Evolutionary conservation across 2,888 invertebrate species (phyloP), one percentile per base, ranked within the genome.

Genomic region (Caenorhabditis sulstoni): DNA sequence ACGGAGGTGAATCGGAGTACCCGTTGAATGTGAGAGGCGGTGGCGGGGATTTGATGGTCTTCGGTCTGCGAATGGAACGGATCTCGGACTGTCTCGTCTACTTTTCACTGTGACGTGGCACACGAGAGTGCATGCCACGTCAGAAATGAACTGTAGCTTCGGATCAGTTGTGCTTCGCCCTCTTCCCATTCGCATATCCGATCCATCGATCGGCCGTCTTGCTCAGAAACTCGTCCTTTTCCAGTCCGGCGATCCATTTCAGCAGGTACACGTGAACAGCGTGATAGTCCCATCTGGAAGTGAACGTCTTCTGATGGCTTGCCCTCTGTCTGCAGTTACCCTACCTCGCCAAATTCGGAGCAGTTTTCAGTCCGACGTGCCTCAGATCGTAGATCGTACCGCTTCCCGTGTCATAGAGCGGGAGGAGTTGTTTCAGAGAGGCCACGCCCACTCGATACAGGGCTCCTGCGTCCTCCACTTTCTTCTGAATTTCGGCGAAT

Each of bases 221-320:
- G 23, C 81, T 84, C 85, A 95, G 95, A 55, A 98, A 74, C 49
- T 84, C 80, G 93, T 88, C 86, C 14, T 85, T 86, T 85, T 96
- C 95, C 52, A 98, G 93, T 0, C 95, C 95, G 45, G 94, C 94
- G 81, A 98, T 93, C 81, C 97, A 93, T 65, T 92, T 90, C 58
- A 93, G 89, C 90, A 99, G 97, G 92, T 97, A 97, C 23, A 99
- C 94, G 91, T 99, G 99, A 0, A 97, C 97, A 0, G 96, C 95
- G 92, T 99, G 99, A 91, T 99, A 99, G 91, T 99, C 99, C 96
- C 98, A 97, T 70, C 87, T 81, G 39, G n/a, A 47, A 47, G 29
- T 29, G 29, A 29, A 29, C n/a, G n/a, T n/a, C 35, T 52, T 37
- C 37, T 5, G 5, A 37, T 37, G 5, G 5, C 11, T 37, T 37